phyloP scores from a whole-genome alignment of 2,113 vertebrate genomes.

The Talpa occidentalis region DNA sequence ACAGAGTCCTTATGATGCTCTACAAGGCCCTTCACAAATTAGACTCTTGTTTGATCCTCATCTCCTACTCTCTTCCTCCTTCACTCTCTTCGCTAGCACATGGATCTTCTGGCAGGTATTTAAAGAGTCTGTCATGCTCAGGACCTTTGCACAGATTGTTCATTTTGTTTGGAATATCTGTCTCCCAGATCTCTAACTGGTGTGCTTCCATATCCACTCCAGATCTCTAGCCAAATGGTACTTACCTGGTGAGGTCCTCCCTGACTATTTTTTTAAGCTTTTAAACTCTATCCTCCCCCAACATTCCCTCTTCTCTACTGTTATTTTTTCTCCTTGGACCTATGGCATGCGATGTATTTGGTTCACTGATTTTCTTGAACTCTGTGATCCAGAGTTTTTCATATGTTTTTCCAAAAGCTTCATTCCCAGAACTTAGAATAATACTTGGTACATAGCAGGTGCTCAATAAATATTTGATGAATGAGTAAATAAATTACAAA shows the following conservation, averaged over 20 bases:
- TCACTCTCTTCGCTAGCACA: not conserved
- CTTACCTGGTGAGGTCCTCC: not conserved
- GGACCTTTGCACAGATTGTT: not conserved
- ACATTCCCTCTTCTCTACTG: not conserved
- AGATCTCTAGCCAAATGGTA: not conserved
- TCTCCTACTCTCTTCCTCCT: not conserved
- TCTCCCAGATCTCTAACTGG: not conserved
- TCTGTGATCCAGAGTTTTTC: constrained; percentile 12
- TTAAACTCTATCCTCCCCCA: not conserved
- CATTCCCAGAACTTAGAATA: constrained; percentile 19
- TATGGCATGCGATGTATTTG: not conserved
- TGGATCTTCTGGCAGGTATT: not conserved
- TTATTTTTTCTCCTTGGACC: not conserved
- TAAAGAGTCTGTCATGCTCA: not conserved
- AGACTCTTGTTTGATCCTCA: not conserved
- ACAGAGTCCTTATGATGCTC: not conserved
- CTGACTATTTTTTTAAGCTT: not conserved
- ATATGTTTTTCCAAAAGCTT: constrained; percentile 25
- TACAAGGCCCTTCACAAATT: not conserved
- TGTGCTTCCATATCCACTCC: not conserved
- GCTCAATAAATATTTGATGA: not conserved
- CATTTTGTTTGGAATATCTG: not conserved
- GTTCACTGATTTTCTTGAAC: not conserved
- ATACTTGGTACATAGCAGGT: not conserved
- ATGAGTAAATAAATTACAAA: not conserved